phyloP scores from a whole-genome alignment of 2,888 invertebrate species.

The Hypercompe scribonia region DNA sequence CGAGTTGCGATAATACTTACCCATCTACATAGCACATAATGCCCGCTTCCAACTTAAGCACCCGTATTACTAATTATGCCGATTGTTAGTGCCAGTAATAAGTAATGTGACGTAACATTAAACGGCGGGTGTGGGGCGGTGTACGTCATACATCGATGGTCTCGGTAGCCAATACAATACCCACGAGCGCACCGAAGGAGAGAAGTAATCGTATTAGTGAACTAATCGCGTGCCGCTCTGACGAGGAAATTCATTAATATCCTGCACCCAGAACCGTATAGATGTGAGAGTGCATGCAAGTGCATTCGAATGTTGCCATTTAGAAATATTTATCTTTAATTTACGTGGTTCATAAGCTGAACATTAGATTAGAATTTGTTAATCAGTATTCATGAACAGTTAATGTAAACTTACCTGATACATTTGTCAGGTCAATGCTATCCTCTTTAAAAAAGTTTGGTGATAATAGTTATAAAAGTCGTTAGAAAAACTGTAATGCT shows the following conservation, averaged over 20 bases:
- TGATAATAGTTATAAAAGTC: background rate
- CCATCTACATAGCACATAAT: slow-evolving; percentile 26
- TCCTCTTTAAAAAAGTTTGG: too few species aligned
- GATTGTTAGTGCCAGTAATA: slow-evolving; percentile 40
- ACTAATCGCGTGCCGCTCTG: slow-evolving; percentile 88
- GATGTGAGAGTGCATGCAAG: slow-evolving; percentile 68
- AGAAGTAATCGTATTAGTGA: slow-evolving; percentile 88
- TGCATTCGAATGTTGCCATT: background rate
- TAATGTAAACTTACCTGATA: background rate
- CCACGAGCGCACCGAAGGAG: slow-evolving; percentile 55
- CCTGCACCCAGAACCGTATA: slow-evolving; percentile 78
- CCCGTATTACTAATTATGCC: slow-evolving; percentile 45
- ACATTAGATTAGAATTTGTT: background rate
- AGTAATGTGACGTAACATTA: slow-evolving; percentile 32
- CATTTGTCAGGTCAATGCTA: too few species aligned
- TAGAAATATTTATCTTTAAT: background rate
- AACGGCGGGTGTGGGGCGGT: slow-evolving; percentile 26
- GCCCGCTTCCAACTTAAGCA: slow-evolving; percentile 33
- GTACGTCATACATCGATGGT: slow-evolving; percentile 37
- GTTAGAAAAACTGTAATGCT: too few species aligned
- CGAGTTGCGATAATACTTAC: slow-evolving; percentile 31
- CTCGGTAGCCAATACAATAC: slow-evolving; percentile 59
- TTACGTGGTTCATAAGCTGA: background rate
- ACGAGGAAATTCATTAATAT: slow-evolving; percentile 91
- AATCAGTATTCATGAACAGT: background rate